Conservation (phyloP, 2,797 vertebrate species). For the Myioborus miniatus region DNA sequence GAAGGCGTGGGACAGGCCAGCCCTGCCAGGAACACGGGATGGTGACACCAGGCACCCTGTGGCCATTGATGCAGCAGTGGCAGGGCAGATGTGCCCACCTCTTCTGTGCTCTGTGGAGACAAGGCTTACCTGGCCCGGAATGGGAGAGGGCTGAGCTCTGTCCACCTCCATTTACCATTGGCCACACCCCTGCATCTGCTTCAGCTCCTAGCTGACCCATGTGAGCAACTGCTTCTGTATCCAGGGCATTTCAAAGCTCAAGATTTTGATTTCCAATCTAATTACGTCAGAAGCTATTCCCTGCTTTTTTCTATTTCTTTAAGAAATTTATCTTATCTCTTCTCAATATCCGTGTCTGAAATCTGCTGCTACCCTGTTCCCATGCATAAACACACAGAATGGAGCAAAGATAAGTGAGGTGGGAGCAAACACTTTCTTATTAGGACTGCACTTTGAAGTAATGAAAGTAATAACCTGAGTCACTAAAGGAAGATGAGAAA, state of each 20-base stretch:
- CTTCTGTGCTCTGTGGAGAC: not conserved
- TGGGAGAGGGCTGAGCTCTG: not conserved
- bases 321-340: constrained; percentile 30
- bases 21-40: accelerated
- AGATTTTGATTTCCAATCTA: not conserved
- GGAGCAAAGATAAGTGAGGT: not conserved
- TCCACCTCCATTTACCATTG: not conserved
- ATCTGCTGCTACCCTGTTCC: not conserved
- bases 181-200: not conserved
- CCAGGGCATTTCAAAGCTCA: not conserved
- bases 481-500: not conserved
- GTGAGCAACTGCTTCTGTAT: not conserved
- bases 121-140: not conserved
- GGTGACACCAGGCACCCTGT: accelerated
- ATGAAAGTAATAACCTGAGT: not conserved
- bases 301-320: not conserved
- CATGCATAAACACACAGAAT: not conserved
- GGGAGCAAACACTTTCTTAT: not conserved
- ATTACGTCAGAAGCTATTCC: not conserved
- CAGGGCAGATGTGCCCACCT: not conserved
- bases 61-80: not conserved
- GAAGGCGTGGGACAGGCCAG: accelerated
- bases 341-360: not conserved
- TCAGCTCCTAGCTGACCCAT: not conserved
- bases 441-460: not conserved